Percentiles rank a stretch among this genome's conserved stretches.
Conservation (phyloP, 2,113 vertebrate genomes). For the Neofelis nebulosa region DNA sequence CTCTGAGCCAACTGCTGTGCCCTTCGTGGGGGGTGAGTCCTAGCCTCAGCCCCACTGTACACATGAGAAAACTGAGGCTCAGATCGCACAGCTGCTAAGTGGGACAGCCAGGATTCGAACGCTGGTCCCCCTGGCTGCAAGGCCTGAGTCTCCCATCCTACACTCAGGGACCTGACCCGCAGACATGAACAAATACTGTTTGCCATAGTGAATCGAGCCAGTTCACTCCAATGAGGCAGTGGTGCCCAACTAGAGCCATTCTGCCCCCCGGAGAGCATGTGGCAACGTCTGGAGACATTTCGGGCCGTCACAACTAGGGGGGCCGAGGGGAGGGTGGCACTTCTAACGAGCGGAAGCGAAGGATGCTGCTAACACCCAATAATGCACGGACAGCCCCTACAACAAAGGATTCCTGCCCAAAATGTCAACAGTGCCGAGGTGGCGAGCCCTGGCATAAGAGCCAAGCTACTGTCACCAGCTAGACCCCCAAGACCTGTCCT, state of each 20-base stretch:
- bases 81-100: background rate
- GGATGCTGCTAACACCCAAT: background rate
- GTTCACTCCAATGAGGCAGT: rapidly evolving
- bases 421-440: background rate
- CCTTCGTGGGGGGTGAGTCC: rapidly evolving
- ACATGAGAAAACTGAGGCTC: background rate
- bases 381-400: too few species aligned
- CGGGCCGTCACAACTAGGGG: background rate
- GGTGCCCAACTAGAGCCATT: rapidly evolving
- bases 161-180: background rate
- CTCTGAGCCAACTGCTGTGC: background rate
- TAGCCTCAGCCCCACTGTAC: background rate
- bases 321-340: background rate
- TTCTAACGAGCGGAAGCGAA: background rate
- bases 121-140: background rate
- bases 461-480: background rate
- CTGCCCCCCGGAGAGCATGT: background rate
- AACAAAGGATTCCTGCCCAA: background rate
- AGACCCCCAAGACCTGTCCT: background rate
- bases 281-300: background rate
- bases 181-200: background rate
- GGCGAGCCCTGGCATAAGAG: rapidly evolving
- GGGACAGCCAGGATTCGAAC: background rate
- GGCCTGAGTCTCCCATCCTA: background rate
- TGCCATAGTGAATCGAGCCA: background rate